Conservation (phyloP, 2,888 invertebrate species). For the Prionchulus punctatus region DNA sequence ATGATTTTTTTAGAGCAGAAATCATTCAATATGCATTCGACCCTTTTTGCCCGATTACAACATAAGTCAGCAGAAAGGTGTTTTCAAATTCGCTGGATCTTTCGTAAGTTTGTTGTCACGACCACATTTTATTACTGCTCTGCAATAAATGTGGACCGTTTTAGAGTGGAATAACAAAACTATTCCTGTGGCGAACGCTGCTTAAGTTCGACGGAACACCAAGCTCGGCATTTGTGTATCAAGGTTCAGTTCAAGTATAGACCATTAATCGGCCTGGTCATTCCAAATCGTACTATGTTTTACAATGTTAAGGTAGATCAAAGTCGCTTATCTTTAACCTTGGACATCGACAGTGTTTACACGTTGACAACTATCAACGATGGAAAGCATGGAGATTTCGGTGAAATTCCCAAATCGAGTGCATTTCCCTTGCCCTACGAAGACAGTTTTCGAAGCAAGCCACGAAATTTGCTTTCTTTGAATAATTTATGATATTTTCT, state of each 20-base stretch:
- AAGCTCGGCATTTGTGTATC: not conserved
- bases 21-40: not conserved
- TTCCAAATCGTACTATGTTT: not conserved
- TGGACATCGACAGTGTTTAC: constrained; percentile 25
- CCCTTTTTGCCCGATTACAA: not conserved
- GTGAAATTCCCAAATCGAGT: constrained; percentile 18
- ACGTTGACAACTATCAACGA: constrained; percentile 27
- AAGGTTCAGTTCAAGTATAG: not conserved
- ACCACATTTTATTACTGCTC: too few relatives aligned
- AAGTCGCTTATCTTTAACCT: not conserved
- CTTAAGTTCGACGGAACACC: not conserved
- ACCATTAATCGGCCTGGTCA: too few relatives aligned
- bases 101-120: too few relatives aligned
- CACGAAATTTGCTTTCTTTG: too few relatives aligned
- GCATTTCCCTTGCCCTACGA: constrained; percentile 30
- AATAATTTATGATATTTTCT: too few relatives aligned
- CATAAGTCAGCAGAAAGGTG: not conserved
- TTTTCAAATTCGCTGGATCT: not conserved
- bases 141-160: too few relatives aligned
- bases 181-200: not conserved
- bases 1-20: not conserved
- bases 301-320: too few relatives aligned
- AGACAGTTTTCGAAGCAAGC: constrained; percentile 32
- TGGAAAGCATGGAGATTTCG: constrained; percentile 20
- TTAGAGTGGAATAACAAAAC: not conserved